Evolutionary conservation across 2,888 invertebrate genomes (phyloP), one percentile per base, ranked within the genome.

Genomic region (Vesta saturnalis): DNA sequence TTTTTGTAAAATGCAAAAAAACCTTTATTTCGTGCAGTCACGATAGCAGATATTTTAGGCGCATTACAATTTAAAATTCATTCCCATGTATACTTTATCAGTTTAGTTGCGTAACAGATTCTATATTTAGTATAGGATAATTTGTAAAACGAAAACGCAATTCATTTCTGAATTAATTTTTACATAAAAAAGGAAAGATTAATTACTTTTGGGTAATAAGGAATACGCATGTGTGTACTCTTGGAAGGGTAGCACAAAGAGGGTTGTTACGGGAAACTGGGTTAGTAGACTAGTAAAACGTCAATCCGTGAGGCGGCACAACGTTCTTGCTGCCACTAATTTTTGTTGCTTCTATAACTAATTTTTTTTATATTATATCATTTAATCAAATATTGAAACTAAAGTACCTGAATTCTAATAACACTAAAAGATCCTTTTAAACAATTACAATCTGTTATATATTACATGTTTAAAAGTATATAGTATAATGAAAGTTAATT

Each of bases 271-370:
- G 56, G 49, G 55, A 69, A 69, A 69, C 19, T 69, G 47, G 68
- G 68, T 69, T 69, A 69, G 64, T 69, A 64, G 64, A 39, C 43
- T 54, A 69, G 68, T 60, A 35, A 60, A 47, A 63, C 64, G 64
- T 61, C 60, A 21, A 19, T 57, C 22, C 65, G 60, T 15, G 43
- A 46, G 65, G 60, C 47, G 65, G 55, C 65, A 43, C 39, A 64
- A 64, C 68, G 68, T 64, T 64, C 62, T 46, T 55, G 39, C 46
- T 19, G 43, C 58, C 58, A 46, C 43, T 49, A 55, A 15, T 19
- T 46, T 43, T 39, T 19, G 54, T 21, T 22, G 6, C 52, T n/a
- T n/a, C n/a, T 39, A 21, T 5, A 61, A 52, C 39, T 52, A 22
- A 21, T 46, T 30, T 60, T 60, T n/a, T n/a, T n/a, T n/a, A n/a